Evolutionary conservation across 2,888 invertebrate genomes (phyloP).

Genomic region (Spilosoma lubricipeda): DNA sequence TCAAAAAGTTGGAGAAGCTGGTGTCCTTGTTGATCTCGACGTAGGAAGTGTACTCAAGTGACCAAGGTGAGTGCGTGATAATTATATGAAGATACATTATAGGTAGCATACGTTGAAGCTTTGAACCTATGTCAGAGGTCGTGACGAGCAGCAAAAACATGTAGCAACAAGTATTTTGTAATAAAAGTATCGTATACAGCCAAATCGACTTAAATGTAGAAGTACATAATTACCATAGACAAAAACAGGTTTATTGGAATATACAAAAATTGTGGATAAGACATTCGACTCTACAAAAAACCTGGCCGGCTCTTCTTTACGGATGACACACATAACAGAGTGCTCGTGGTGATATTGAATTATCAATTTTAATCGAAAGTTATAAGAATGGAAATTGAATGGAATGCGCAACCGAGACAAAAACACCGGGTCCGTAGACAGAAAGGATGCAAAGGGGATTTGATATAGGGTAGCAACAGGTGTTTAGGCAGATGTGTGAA

Average conservation of each 20-base stretch:
- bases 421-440: conserved; percentile 22
- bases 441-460: conserved; percentile 31
- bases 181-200: conserved; percentile 9
- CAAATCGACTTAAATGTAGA: not conserved
- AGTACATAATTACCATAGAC: not conserved
- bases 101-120: conserved; percentile 48
- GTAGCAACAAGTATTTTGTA: conserved; percentile 44
- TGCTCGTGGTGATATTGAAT: conserved; percentile 18
- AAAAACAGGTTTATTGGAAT: conserved; percentile 19
- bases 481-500: conserved; percentile 61
- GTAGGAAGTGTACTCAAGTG: conserved; percentile 53
- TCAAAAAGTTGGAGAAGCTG: conserved; percentile 46
- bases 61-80: conserved; percentile 61
- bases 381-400: conserved; percentile 26
- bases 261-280: conserved; percentile 26
- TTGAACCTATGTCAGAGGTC: conserved; percentile 45
- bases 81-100: conserved; percentile 55
- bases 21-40: conserved; percentile 43
- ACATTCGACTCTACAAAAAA: conserved; percentile 28
- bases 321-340: conserved; percentile 25
- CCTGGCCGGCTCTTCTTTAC: conserved; percentile 14
- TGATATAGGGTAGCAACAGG: conserved; percentile 45
- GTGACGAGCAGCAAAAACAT: conserved; percentile 40
- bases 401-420: conserved; percentile 1
- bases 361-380: conserved; percentile 24